A percentile compares a stretch with the other conserved stretches of the same genome.
Conservation (phyloP, 2,113 vertebrate species). For the Tursiops truncatus region DNA sequence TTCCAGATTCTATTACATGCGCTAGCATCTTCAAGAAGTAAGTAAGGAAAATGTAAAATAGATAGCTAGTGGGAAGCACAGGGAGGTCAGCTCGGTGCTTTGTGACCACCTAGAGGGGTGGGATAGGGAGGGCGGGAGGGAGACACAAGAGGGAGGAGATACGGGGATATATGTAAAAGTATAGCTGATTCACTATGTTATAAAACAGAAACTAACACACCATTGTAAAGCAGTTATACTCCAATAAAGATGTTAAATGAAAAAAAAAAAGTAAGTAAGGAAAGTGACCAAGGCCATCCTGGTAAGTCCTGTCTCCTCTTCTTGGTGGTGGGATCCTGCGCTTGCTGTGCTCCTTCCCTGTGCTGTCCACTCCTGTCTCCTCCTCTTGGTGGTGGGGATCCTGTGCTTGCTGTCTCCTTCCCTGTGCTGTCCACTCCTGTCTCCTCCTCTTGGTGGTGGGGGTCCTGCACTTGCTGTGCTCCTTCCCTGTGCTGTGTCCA, state of each 20-base stretch:
- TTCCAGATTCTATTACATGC: neutral
- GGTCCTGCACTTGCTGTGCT: no score
- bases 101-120: no score
- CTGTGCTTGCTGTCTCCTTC: neutral
- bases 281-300: neutral
- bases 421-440: neutral
- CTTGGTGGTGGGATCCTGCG: fast-evolving
- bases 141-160: no score
- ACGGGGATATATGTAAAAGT: no score
- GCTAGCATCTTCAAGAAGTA: neutral
- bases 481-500: neutral
- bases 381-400: neutral
- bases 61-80: no score
- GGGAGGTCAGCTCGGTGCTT: no score
- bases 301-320: neutral
- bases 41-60: neutral
- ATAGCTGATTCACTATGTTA: no score
- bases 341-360: neutral
- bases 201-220: no score
- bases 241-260: no score
- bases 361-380: neutral
- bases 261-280: neutral
- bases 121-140: no score
- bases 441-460: neutral
- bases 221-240: no score